A percentile compares a stretch with the other conserved stretches of the same genome.
Conservation (phyloP, 2,797 vertebrate genomes). For the Heterohyrax brucei region DNA sequence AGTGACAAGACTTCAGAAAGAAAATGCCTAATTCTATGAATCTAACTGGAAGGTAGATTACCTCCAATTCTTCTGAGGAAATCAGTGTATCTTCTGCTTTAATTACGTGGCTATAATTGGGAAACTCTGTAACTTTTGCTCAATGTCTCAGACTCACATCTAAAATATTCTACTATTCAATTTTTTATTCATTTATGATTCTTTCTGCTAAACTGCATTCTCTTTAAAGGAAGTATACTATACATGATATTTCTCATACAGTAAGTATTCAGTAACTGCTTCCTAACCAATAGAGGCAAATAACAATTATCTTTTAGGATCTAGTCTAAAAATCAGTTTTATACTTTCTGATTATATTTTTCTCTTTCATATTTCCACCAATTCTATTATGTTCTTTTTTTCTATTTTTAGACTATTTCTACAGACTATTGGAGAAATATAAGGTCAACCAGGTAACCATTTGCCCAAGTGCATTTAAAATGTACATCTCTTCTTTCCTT, state of each 20-base stretch:
- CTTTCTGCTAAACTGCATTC: constrained; percentile 41
- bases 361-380: not conserved
- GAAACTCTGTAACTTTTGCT: constrained; percentile 54
- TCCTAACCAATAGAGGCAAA: not conserved
- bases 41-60: constrained; percentile 48
- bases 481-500: constrained; percentile 67
- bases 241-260: not conserved
- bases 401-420: constrained; percentile 50
- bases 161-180: constrained; percentile 72
- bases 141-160: constrained; percentile 35
- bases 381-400: constrained; percentile 1
- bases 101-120: constrained; percentile 60
- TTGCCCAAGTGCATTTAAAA: constrained; percentile 72
- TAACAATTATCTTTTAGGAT: not conserved
- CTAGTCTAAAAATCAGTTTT: constrained; percentile 40
- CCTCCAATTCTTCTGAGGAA: constrained; percentile 43
- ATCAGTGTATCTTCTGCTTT: constrained; percentile 39
- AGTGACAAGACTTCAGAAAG: constrained; percentile 62
- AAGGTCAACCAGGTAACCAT: constrained; percentile 81
- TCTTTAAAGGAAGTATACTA: not conserved
- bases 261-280: constrained; percentile 29
- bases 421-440: constrained; percentile 54
- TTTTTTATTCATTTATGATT: constrained; percentile 43
- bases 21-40: constrained; percentile 63
- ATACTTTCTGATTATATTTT: constrained; percentile 35